phyloP scores from a whole-genome alignment of 2,888 invertebrate genomes.

The Trachelus tabidus region DNA sequence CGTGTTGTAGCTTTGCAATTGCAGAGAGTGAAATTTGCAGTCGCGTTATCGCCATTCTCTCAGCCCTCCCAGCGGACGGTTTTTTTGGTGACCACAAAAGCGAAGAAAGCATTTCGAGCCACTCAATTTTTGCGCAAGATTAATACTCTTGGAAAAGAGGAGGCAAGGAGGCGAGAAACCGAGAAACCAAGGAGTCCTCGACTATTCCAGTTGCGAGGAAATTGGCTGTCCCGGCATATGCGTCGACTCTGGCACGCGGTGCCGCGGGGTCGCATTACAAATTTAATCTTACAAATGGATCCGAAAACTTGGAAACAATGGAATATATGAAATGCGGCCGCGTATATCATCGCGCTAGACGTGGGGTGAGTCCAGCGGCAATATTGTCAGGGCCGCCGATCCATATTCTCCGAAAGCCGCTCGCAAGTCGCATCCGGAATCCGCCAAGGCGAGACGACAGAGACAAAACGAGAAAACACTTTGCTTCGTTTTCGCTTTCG shows the following conservation, averaged over 20 bases:
- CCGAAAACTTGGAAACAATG: slow-evolving; percentile 68
- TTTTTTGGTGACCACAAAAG: too few relatives aligned
- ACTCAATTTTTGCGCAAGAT: too few relatives aligned
- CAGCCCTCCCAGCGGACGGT: too few relatives aligned
- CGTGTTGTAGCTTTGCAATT: too few relatives aligned
- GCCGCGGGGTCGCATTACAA: slow-evolving; percentile 68
- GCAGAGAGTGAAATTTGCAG: too few relatives aligned
- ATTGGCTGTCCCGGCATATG: slow-evolving; percentile 62
- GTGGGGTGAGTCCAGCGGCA: slow-evolving; percentile 56
- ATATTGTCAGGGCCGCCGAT: slow-evolving; percentile 66
- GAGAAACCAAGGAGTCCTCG: neutral
- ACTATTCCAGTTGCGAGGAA: slow-evolving; percentile 38
- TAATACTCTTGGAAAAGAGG: too few relatives aligned
- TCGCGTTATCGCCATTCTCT: too few relatives aligned
- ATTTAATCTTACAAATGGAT: slow-evolving; percentile 81
- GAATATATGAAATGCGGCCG: slow-evolving; percentile 65
- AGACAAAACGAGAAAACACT: slow-evolving; percentile 7
- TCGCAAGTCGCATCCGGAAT: slow-evolving; percentile 5
- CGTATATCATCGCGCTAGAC: slow-evolving; percentile 56
- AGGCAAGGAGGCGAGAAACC: too few relatives aligned
- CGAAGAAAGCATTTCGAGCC: too few relatives aligned
- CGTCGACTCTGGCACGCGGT: slow-evolving; percentile 51
- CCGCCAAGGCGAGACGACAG: slow-evolving; percentile 15
- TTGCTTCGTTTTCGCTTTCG: neutral
- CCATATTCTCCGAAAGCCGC: slow-evolving; percentile 52